Base-by-base conservation (phyloP, 2,797 vertebrate species). In the Chelonia mydas region DNA sequence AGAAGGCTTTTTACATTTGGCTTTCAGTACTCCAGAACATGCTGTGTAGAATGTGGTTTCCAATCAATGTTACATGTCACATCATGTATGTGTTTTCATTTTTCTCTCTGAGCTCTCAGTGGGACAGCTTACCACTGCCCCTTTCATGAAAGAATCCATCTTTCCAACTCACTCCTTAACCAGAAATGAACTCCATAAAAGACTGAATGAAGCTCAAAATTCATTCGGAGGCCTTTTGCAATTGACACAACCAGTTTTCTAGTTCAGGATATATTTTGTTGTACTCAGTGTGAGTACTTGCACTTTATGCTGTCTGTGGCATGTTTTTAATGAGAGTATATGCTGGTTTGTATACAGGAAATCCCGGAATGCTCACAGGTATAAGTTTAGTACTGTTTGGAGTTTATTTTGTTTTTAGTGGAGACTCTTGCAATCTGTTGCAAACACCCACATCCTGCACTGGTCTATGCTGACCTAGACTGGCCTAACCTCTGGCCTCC, bases 401-500 rank as follows among this genome's bases (percentile, higher is more conserved):
- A 21, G 17, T 37, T 9, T 33, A 25, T 74, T 88, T 79, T 51
- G 80, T 53, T n/a, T 41, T 92, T 77, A 47, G 76, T 54, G 33
- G 54, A 65, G 57, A 72, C 16, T 81, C 89, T 90, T 80, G 47
- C 83, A 96, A 68, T 51, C 83, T 47, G 27, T 80, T 83, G 0
- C 12, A 1, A n/a, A 65, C 83, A 23, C 93, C 93, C 80, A 80
- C 90, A 76, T 8, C 92, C 84, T 86, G 85, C 6, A 79, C 95
- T 68, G 41, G 27, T 90, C 74, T 57, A 55, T n/a, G 0, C 0
- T 0, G 87, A 90, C 87, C 87, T 83, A 0, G 3, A 15, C 94
- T 89, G 80, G 74, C 84, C 90, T 96, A 95, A 97, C 95, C 97
- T 90, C 82, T 97, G 94, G 25, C 94, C 94, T 93, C 82, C 54